Base-by-base conservation (phyloP, 2,113 vertebrate species). In the Mustela nigripes region DNA sequence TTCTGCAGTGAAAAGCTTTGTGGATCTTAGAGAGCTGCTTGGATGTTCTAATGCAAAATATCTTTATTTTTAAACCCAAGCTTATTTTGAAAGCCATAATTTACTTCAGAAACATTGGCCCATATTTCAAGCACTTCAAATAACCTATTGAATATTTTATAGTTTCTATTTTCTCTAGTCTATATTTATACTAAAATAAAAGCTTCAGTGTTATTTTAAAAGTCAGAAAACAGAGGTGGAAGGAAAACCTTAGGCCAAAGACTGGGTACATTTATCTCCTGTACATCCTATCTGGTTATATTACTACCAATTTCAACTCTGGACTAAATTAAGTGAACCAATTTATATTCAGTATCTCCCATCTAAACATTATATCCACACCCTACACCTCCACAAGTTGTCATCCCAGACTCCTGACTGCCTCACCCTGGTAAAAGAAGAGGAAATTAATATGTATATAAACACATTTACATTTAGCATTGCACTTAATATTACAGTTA, bases 141-240 rank as follows among this genome's bases (percentile, higher is more conserved):
- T 97, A 97, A 92, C 71, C 69, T 94, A 94, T 95, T 87, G 63
- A 96, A 87, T 97, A 85, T 96, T 96, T 96, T 95, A 96, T 76
- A 91, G 81, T 97, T 93, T 96, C 21, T 87, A 90, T 92, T 96
- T 94, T 95, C 42, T 36, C 56, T 92, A 63, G 53, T 31, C 74
- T 96, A 96, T 96, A 90, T 94, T 94, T 97, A 76, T 82, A 91
- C 50, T 87, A 87, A 95, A 96, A 96, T 96, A 88, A 96, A 95
- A 91, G 21, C n/a, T 65, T 94, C 86, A 82, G 28, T 95, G 92
- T 93, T 97, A 93, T 91, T 97, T 96, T 93, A 94, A 88, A 94
- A 84, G 28, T 91, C 85, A 95, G 58, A 93, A 95, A 91, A 31
- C 48, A 78, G 48, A 96, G 74, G 76, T 58, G 21, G 71, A 95